Base-by-base conservation (phyloP, 2,888 invertebrate genomes). In the Oligia latruncula region DNA sequence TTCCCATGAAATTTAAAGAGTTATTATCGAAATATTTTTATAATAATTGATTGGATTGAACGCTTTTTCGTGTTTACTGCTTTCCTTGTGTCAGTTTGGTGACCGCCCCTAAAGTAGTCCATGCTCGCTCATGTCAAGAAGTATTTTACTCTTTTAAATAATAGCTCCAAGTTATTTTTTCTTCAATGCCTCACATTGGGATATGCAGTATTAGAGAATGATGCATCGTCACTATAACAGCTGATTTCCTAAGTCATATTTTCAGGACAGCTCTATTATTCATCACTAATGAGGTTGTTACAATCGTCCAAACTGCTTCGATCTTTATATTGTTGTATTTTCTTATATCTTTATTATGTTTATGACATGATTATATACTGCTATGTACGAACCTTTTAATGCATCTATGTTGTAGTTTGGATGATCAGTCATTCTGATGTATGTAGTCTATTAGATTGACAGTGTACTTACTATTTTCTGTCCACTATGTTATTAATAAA, bases 51-150 rank as follows among this genome's bases (percentile, higher is more conserved):
- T 97, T 97, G 97, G 97, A 97, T 97, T 97, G 97, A 97, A 95
- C 97, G 97, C 97, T 97, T 96, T 96, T 96, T 97, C 97, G 97
- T 97, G 97, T 97, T 96, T 97, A 97, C 95, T 95, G 97, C 97
- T 97, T 97, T 97, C 96, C 97, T 97, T 97, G 97, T 97, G 97
- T 97, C 97, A 96, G 97, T 96, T 97, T 97, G 96, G 95, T 97
- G 97, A 97, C 96, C 96, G 95, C 95, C 96, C 97, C 96, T 95
- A 92, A 92, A 96, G 96, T 97, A 97, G 97, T 94, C 97, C 96
- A 96, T 96, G 97, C 96, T 97, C 97, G 96, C 95, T 96, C 97
- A 96, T 96, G 92, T 94, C 95, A 93, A 95, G 90, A 93, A 93
- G 92, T 95, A 95, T 95, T 96, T 94, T 95, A 94, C 95, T 95